Percentiles rank a stretch among this genome's conserved stretches.
Conservation (phyloP, 2,113 vertebrate species). For the Myotis yumanensis region DNA sequence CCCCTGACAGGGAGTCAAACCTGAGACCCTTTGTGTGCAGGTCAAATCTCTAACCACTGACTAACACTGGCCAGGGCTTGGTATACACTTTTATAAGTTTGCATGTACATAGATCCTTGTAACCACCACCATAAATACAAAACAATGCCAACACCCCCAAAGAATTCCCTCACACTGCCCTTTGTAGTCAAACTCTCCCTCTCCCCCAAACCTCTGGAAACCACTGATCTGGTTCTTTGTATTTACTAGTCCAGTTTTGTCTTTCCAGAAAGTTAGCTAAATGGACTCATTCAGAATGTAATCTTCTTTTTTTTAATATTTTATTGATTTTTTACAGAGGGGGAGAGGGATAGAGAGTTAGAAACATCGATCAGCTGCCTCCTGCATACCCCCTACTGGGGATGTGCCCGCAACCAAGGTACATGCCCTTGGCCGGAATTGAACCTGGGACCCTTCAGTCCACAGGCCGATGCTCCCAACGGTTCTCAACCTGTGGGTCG, state of each 20-base stretch:
- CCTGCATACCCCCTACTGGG: too few relatives aligned
- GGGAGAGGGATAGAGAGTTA: too few relatives aligned
- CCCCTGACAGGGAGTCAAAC: too few relatives aligned
- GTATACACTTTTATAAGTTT: background rate
- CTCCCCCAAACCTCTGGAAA: background rate
- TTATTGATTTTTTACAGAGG: too few relatives aligned
- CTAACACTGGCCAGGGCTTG: background rate
- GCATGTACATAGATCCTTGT: background rate
- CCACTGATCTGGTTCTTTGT: background rate
- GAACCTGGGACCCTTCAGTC: too few relatives aligned
- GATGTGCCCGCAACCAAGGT: too few relatives aligned
- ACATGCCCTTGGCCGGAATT: too few relatives aligned
- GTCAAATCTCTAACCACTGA: too few relatives aligned
- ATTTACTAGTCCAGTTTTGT: background rate
- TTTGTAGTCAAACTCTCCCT: background rate
- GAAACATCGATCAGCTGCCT: too few relatives aligned
- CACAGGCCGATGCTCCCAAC: too few relatives aligned
- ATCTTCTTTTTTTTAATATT: background rate
- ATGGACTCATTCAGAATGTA: background rate
- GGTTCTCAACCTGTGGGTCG: too few relatives aligned
- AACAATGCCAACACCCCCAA: background rate
- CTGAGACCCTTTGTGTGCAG: too few relatives aligned
- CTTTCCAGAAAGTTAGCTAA: background rate
- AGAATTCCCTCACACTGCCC: background rate
- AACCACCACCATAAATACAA: background rate